Percentiles rank a stretch among this genome's conserved stretches.
Conservation (phyloP, 2,797 vertebrate species). For the Alexandromys oeconomus region DNA sequence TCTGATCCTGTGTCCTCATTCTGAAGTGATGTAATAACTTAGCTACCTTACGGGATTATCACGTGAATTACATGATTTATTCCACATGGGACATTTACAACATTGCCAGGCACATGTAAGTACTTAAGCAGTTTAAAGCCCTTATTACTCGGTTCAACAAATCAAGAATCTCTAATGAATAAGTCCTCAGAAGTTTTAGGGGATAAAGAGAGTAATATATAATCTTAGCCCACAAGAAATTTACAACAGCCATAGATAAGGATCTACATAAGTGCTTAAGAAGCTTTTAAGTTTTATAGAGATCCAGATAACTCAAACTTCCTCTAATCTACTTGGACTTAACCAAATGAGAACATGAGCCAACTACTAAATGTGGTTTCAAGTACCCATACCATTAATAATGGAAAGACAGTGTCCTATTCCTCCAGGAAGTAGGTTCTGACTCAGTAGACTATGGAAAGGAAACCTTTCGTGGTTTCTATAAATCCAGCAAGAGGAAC, state of each 20-base stretch:
- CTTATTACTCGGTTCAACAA: slow-evolving; percentile 33
- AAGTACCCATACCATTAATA: background rate
- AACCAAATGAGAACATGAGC: background rate
- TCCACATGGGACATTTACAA: background rate
- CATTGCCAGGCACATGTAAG: background rate
- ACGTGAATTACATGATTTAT: background rate
- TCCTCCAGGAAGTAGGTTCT: background rate
- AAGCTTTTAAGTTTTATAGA: slow-evolving; percentile 28
- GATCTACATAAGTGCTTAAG: background rate
- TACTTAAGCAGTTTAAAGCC: background rate
- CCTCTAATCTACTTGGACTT: background rate
- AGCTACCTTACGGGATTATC: background rate
- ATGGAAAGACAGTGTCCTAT: background rate
- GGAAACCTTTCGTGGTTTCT: fast-evolving
- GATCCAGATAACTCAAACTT: background rate
- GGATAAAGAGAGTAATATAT: background rate
- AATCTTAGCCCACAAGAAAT: slow-evolving; percentile 9
- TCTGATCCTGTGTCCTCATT: background rate
- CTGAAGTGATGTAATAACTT: background rate
- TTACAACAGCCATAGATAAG: background rate
- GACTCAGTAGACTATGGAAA: background rate
- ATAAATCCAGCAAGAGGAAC: background rate
- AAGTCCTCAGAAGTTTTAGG: slow-evolving; percentile 3
- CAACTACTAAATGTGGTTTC: background rate
- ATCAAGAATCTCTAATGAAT: background rate